Percentiles rank a stretch among this genome's conserved stretches.
These are phyloP conservation scores for Gymnopithys bicolor DNA, from an alignment of 2,797 vertebrate genomes.

Conservation along the genomic window DNA sequence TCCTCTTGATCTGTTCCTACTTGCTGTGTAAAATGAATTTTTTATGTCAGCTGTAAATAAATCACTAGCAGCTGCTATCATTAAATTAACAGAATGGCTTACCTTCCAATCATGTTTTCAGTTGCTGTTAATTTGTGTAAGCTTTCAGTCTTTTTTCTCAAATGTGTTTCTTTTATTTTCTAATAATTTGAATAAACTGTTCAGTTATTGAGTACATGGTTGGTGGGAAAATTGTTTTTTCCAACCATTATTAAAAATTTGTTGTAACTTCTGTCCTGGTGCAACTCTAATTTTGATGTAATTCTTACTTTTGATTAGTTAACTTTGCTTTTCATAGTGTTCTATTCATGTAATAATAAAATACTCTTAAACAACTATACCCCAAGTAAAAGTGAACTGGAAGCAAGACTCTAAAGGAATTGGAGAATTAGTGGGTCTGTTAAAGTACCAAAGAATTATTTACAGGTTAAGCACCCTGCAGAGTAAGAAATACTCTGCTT, in stretches of 20 bases:
- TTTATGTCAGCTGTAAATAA: conserved; percentile 51
- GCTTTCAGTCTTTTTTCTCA: conserved; percentile 7
- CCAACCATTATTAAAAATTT: conserved; percentile 44
- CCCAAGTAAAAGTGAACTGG: neutral
- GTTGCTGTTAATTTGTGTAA: conserved; percentile 65
- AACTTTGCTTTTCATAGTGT: neutral
- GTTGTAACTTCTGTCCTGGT: conserved; percentile 24
- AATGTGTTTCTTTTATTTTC: conserved; percentile 58
- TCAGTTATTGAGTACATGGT: conserved; percentile 35
- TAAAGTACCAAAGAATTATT: neutral
- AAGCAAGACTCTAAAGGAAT: neutral
- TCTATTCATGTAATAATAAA: conserved; percentile 31
- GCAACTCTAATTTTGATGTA: conserved; percentile 28
- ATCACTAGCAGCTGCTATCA: conserved; percentile 52
- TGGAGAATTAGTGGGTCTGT: neutral
- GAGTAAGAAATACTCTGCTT: conserved; percentile 9
- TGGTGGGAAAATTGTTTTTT: conserved; percentile 58
- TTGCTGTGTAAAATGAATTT: conserved; percentile 52
- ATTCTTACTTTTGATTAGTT: conserved; percentile 19
- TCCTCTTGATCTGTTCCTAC: conserved; percentile 17
- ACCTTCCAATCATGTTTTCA: conserved; percentile 64
- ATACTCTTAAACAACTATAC: neutral
- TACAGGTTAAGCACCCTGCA: neutral
- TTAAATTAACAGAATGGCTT: conserved; percentile 47
- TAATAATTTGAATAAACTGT: conserved; percentile 48